These are phyloP conservation scores for Apostichopus leukothele DNA, from an alignment of 53 echinoderm and acorn worm genomes.

Conservation along the genomic window DNA sequence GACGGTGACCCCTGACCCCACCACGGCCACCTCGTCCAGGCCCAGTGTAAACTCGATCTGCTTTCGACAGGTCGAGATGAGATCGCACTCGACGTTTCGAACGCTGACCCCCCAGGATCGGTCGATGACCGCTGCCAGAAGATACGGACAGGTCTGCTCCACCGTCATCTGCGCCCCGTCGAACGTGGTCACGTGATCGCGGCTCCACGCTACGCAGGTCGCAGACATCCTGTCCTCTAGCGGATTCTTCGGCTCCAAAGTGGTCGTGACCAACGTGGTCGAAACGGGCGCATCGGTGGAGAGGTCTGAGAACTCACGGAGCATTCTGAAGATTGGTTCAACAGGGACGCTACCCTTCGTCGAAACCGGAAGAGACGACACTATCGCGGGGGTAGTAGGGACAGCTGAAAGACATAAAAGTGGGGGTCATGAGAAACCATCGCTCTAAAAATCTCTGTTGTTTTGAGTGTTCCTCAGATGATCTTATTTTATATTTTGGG, in stretches of 20 bases:
- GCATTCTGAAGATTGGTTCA: background rate
- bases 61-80: constrained; percentile 71
- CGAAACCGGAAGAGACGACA: background rate
- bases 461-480: no score
- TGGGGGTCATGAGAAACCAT: no score
- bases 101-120: constrained; percentile 66
- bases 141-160: constrained; percentile 68
- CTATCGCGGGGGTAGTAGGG: background rate
- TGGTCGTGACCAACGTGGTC: background rate
- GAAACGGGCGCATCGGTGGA: background rate
- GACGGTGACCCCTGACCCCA: constrained; percentile 55
- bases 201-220: constrained; percentile 75
- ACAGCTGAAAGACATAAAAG: background rate
- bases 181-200: constrained; percentile 80
- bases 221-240: constrained; percentile 58
- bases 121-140: constrained; percentile 64
- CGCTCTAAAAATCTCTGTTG: no score
- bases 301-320: background rate
- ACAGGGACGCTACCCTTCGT: background rate
- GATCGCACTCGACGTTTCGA: constrained; percentile 64
- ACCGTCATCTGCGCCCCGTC: constrained; percentile 74
- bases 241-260: background rate
- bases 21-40: constrained; percentile 67
- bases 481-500: no score
- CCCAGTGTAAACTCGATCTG: constrained; percentile 75